Conservation (phyloP, 2,888 invertebrate species). For the Notodonta ziczac region DNA sequence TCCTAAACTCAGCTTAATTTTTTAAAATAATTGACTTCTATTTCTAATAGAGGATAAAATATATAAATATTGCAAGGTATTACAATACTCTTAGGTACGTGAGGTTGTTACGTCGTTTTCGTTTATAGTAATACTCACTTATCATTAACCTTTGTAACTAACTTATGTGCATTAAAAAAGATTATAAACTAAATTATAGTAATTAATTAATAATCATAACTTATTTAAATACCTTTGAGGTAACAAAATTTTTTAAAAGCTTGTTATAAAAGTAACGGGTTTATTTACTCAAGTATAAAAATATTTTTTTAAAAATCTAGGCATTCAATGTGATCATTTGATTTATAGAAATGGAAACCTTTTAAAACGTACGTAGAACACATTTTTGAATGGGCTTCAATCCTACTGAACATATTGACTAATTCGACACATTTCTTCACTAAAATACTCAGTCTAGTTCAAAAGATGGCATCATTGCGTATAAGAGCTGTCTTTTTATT, state of each 20-base stretch:
- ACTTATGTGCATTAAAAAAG: not conserved
- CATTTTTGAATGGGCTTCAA: not conserved
- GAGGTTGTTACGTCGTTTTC: not conserved
- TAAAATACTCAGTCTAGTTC: conserved; percentile 3
- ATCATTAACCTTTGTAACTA: not conserved
- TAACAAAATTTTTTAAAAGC: conserved; percentile 28
- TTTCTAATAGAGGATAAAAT: too few species aligned
- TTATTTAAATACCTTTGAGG: conserved; percentile 43
- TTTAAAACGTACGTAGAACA: not conserved
- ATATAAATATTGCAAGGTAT: too few species aligned
- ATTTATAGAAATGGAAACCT: conserved; percentile 12
- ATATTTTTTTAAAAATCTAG: conserved; percentile 2
- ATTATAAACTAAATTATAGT: conserved; percentile 9
- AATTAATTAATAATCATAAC: conserved; percentile 19
- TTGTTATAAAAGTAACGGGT: conserved; percentile 25
- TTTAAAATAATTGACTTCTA: not conserved
- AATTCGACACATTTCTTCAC: not conserved
- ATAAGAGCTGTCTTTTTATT: not conserved
- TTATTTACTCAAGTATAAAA: not conserved
- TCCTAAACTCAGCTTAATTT: too few species aligned
- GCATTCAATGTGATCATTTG: too few species aligned
- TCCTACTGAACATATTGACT: not conserved
- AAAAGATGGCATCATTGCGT: not conserved
- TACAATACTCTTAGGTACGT: not conserved
- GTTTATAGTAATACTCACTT: not conserved